Conservation (phyloP, 2,888 invertebrate species). For the Leptodirus hochenwartii region DNA sequence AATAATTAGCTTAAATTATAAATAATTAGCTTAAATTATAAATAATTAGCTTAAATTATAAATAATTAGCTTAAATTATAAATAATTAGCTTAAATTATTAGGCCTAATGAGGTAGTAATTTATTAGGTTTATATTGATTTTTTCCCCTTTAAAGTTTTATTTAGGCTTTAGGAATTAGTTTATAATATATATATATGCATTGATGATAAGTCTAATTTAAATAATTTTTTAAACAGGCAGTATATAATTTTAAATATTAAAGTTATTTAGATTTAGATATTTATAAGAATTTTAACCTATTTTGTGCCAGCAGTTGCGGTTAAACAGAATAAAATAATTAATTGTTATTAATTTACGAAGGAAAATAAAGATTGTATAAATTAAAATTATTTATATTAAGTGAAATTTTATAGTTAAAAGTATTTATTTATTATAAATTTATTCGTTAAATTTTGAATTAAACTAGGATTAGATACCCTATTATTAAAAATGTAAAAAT, state of each 20-base stretch:
- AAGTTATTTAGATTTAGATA: constrained; percentile 42
- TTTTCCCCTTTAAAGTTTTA: constrained; percentile 26
- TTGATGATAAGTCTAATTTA: constrained; percentile 29
- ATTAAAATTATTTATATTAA: constrained; percentile 31
- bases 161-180: constrained; percentile 31
- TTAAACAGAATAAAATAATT: constrained; percentile 41
- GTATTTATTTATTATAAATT: constrained; percentile 25
- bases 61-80: no score
- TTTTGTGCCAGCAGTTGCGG: constrained; percentile 55
- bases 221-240: constrained; percentile 23
- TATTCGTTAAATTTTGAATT: constrained; percentile 26
- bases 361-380: constrained; percentile 20
- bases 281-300: constrained; percentile 38
- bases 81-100: no score
- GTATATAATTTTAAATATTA: constrained; percentile 37
- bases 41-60: no score
- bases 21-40: no score
- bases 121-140: no score
- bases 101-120: no score
- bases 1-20: no score
- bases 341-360: constrained; percentile 33
- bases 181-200: constrained; percentile 35
- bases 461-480: constrained; percentile 55
- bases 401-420: constrained; percentile 38
- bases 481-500: constrained; percentile 34